Conservation (phyloP, 2,113 vertebrate genomes). For the Tachuris rubrigastra region DNA sequence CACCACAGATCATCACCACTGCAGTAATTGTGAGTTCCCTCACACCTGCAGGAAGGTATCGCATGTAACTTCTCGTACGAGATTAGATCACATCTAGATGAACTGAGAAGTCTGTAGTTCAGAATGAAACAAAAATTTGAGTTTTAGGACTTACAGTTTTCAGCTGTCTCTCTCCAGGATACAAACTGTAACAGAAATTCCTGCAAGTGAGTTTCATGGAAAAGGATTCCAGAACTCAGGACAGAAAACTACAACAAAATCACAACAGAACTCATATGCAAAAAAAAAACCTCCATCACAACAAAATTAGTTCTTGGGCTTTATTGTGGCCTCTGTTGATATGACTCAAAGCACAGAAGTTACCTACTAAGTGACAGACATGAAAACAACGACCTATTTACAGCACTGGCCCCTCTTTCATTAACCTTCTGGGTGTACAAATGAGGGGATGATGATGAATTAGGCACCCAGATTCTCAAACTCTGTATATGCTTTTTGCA, state of each 20-base stretch:
- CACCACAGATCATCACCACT: background rate
- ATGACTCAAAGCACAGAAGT: background rate
- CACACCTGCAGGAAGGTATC: background rate
- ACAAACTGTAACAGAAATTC: background rate
- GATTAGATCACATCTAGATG: background rate
- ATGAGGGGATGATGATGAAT: background rate
- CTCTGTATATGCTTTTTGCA: background rate
- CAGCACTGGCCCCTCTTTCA: background rate
- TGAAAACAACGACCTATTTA: background rate
- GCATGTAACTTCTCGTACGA: background rate
- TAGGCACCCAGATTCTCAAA: background rate
- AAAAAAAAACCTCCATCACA: background rate
- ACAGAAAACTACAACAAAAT: background rate
- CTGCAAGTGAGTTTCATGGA: background rate
- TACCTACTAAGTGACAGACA: background rate
- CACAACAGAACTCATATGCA: accelerated
- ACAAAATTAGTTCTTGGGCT: background rate
- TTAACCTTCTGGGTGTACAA: background rate
- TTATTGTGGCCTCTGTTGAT: background rate
- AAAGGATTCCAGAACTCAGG: background rate
- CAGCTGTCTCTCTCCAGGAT: background rate
- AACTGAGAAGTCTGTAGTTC: background rate
- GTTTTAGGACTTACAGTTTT: background rate
- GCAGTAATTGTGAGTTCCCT: background rate
- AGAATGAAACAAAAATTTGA: background rate